Percentiles rank a stretch among this genome's conserved stretches.
Evolutionary conservation across 2,797 vertebrate genomes (phyloP).

Genomic region (Enteromius viviparus): DNA sequence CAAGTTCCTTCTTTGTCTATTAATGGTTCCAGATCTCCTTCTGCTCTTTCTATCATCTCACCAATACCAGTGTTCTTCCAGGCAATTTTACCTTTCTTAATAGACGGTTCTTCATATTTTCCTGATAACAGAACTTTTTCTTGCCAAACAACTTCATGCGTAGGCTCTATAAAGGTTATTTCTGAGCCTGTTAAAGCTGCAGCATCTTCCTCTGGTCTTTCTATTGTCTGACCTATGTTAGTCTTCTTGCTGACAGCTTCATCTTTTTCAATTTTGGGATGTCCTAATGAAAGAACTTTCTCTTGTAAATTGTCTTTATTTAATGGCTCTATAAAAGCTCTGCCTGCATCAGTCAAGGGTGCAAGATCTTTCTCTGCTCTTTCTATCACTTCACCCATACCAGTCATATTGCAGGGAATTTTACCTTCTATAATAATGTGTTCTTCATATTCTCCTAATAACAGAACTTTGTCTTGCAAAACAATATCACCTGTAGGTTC

Average conservation of each 20-base stretch:
- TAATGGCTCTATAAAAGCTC: neutral
- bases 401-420: neutral
- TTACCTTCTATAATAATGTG: neutral
- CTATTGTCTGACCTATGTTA: neutral
- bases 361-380: neutral
- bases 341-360: neutral
- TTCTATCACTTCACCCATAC: neutral
- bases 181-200: neutral
- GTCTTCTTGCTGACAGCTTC: neutral
- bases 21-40: neutral
- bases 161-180: neutral
- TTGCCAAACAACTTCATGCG: neutral
- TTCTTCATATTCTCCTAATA: constrained; percentile 1
- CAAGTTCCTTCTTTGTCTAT: neutral
- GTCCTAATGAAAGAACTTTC: constrained; percentile 9
- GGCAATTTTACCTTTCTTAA: neutral
- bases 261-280: neutral
- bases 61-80: neutral
- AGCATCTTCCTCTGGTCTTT: neutral
- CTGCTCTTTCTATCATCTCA: neutral
- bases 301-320: neutral
- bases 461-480: constrained; percentile 6
- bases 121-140: neutral
- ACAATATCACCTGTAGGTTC: neutral
- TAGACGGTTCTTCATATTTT: neutral